phyloP scores from a whole-genome alignment of 2,888 invertebrate species.

The Andricus quercusramuli region DNA sequence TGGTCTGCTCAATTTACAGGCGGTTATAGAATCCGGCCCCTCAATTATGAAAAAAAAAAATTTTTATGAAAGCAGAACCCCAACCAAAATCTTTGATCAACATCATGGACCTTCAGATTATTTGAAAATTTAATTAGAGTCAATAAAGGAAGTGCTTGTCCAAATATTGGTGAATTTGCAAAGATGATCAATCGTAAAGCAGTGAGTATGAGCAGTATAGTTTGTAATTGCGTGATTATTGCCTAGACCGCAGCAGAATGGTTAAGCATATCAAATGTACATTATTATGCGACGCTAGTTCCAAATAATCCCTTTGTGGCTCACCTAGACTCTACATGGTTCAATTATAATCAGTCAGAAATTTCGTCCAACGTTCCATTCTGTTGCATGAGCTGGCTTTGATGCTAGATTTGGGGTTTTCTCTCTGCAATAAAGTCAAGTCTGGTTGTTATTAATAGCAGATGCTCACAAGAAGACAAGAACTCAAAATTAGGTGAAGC shows the following conservation, averaged over 20 bases:
- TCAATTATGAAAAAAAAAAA: too few species aligned
- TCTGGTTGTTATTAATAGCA: slow-evolving; percentile 2
- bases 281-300: slow-evolving; percentile 38
- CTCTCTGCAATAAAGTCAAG: slow-evolving; percentile 21
- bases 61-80: too few species aligned
- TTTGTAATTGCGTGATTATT: slow-evolving; percentile 38
- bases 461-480: not conserved
- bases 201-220: not conserved
- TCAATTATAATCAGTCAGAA: slow-evolving; percentile 37
- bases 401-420: slow-evolving; percentile 19
- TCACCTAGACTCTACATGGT: slow-evolving; percentile 33
- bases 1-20: too few species aligned
- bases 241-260: slow-evolving; percentile 2
- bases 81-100: not conserved
- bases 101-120: not conserved
- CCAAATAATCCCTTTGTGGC: slow-evolving; percentile 40
- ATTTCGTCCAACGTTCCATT: slow-evolving; percentile 30
- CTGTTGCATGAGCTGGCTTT: slow-evolving; percentile 27
- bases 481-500: not conserved
- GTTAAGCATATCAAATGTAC: slow-evolving; percentile 29
- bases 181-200: slow-evolving; percentile 11
- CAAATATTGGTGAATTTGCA: slow-evolving; percentile 15
- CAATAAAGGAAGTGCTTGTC: not conserved
- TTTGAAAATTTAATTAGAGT: not conserved
- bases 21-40: too few species aligned